phyloP scores from a whole-genome alignment of 2,113 vertebrate species.

The Corapipo altera region DNA sequence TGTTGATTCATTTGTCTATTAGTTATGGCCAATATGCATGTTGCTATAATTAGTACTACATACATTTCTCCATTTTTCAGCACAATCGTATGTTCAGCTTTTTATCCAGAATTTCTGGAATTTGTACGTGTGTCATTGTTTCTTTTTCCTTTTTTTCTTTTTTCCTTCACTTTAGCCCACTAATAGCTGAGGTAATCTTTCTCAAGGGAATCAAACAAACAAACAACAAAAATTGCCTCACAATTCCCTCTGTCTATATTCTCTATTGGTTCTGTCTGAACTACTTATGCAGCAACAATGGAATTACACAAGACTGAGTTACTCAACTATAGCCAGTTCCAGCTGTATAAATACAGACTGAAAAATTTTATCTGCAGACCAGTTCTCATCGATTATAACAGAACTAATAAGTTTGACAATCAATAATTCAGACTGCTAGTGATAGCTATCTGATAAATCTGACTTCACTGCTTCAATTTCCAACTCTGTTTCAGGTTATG shows the following conservation, averaged over 20 bases:
- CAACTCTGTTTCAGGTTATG: neutral
- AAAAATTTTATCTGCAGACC: neutral
- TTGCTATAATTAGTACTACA: neutral
- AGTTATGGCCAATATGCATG: neutral
- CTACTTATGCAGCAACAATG: neutral
- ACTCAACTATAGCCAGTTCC: neutral
- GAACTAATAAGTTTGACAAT: neutral
- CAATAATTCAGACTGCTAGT: neutral
- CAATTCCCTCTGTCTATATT: neutral
- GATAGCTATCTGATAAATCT: neutral
- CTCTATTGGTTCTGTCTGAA: neutral
- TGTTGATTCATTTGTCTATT: neutral
- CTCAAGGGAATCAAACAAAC: neutral
- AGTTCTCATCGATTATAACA: neutral
- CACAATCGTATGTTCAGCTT: neutral
- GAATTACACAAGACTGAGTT: slow-evolving; percentile 7
- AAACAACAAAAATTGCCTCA: neutral
- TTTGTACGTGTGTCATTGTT: neutral
- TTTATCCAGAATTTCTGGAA: neutral
- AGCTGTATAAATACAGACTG: slow-evolving; percentile 34
- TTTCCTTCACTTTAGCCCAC: neutral
- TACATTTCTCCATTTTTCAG: neutral
- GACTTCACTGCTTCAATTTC: neutral
- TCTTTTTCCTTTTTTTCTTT: neutral
- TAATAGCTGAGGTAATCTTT: neutral